These are phyloP conservation scores for Drosophila rhopaloa DNA, from an alignment of 1,140 invertebrate genomes.

Conservation along the genomic window DNA sequence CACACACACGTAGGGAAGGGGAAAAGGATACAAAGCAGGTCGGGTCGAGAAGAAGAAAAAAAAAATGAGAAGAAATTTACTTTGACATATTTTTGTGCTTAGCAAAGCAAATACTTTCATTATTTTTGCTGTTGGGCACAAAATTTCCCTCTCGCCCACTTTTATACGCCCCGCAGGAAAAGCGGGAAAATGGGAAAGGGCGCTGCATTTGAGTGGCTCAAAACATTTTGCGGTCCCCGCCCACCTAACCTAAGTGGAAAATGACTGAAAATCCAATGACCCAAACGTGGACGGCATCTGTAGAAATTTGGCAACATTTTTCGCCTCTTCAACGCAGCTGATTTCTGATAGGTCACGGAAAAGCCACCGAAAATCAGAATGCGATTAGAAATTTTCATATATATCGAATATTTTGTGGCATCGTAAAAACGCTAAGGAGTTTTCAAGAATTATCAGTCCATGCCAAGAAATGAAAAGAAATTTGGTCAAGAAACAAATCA, in stretches of 20 bases:
- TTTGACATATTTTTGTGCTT: conserved; percentile 84
- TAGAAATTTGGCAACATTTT: conserved; percentile 27
- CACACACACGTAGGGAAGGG: neutral
- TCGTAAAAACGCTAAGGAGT: conserved; percentile 2
- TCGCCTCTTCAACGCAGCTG: conserved; percentile 18
- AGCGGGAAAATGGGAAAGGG: conserved; percentile 12
- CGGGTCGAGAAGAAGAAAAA: neutral
- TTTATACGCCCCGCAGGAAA: conserved; percentile 17
- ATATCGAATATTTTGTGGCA: conserved; percentile 24
- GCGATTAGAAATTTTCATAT: conserved; percentile 39
- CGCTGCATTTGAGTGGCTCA: conserved; percentile 45
- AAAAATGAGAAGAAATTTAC: conserved; percentile 80
- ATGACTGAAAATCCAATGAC: conserved; percentile 35
- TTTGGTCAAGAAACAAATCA: neutral
- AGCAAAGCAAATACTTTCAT: conserved; percentile 83
- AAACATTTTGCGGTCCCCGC: conserved; percentile 44
- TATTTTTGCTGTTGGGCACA: conserved; percentile 81
- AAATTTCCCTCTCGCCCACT: conserved; percentile 61
- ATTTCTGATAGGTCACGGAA: conserved; percentile 45
- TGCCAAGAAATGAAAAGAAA: neutral
- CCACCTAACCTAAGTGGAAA: conserved; percentile 30
- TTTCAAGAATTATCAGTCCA: conserved; percentile 10
- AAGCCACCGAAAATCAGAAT: conserved; percentile 11
- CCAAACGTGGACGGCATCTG: conserved; percentile 37
- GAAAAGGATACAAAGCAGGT: conserved; percentile 35